phyloP scores from a whole-genome alignment of 30 jellyfish, hydroid and myxozoan genomes.

The Aurelia aurita region DNA sequence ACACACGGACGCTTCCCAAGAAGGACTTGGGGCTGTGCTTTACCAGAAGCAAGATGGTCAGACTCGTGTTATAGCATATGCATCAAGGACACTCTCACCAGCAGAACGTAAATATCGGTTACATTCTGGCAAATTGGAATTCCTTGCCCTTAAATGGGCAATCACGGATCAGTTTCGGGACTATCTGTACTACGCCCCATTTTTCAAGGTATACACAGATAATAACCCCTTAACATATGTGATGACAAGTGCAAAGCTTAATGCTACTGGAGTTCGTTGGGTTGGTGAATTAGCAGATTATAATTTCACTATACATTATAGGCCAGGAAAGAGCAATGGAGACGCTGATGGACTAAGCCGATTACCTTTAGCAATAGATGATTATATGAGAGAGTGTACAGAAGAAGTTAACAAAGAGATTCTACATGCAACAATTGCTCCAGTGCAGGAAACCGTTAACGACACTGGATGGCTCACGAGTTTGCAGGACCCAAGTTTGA shows the following conservation, averaged over 20 bases:
- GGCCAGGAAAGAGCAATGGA: no score
- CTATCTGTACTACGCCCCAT: not conserved
- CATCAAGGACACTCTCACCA: constrained; percentile 5
- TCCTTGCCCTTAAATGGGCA: constrained; percentile 9
- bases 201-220: not conserved
- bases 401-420: no score
- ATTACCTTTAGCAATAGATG: no score
- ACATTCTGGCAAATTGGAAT: constrained; percentile 14
- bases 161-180: not conserved
- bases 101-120: constrained; percentile 18
- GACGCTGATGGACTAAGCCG: no score
- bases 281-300: no score
- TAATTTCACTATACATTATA: no score
- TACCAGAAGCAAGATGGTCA: constrained; percentile 8
- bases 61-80: constrained; percentile 16
- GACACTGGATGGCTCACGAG: not conserved
- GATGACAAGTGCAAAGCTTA: constrained; percentile 1
- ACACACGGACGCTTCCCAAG: no score
- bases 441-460: constrained; percentile 1
- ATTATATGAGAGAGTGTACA: no score
- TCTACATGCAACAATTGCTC: no score
- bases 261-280: constrained; percentile 9
- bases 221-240: constrained; percentile 11
- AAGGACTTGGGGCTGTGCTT: constrained; percentile 19
- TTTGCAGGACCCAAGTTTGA: not conserved